Base-by-base conservation (phyloP, 1,140 invertebrate genomes). In the Nomia melanderi region DNA sequence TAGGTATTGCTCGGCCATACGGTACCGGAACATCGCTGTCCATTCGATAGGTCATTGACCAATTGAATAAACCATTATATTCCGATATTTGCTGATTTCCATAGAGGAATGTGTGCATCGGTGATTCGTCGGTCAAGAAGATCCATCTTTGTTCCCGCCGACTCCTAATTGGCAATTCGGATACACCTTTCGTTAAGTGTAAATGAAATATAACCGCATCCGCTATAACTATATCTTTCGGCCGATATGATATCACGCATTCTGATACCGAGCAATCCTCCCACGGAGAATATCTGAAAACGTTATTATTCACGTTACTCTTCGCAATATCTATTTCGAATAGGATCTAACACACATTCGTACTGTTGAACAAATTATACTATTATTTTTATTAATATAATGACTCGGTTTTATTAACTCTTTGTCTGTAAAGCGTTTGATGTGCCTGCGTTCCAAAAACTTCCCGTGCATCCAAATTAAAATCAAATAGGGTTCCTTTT, bases 11-110 rank as follows among this genome's bases (percentile, higher is more conserved):
- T 50, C 94, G 89, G 11, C 94, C 95, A 81, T 96, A 96, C 3
- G 95, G 95, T 3, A 96, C 93, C 0, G 95, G 95, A 29, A 96
- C 91, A 79, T 96, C 95, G 9, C 95, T 94, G 78, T 96, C 94
- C 81, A 91, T 93, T 82, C 94, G 93, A 83, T 96, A 96, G 2
- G 94, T 94, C 95, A 96, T 96, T 1, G 95, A 96, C 95, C 95
- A 96, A 87, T 96, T 96, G 84, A 96, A 96, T 9, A 94, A 29
- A 31, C 93, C 91, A 65, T 94, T 92, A 67, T 94, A 94, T 39
- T 93, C 82, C 5, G 84, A 86, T 39, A 94, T 76, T 25, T 86
- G 86, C 50, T 89, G 84, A 7, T 63, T 50, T 39, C 72, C 57
- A 31, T 86, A 64, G 8, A 93, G 64, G 82, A 94, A 94, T 0